Evolutionary conservation across 2,797 vertebrate species (phyloP).

Genomic region (Oceanodroma leucorhoa): DNA sequence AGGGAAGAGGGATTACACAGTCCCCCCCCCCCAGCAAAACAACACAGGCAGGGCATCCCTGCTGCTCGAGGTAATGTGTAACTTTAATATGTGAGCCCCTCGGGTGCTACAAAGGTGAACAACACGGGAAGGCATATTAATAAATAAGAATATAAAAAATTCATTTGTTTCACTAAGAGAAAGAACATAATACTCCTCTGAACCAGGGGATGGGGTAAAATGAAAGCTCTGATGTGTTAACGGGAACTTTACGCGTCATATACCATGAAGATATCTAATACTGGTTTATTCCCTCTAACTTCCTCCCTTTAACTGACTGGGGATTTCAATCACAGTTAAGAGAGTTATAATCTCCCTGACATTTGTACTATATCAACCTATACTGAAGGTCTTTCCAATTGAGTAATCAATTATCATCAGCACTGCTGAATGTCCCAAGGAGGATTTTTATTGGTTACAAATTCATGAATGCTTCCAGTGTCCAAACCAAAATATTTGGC

Average conservation of each 20-base stretch:
- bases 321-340: neutral
- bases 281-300: neutral
- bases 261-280: neutral
- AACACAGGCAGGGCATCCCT: neutral
- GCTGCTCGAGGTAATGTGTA: neutral
- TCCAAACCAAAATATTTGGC: neutral
- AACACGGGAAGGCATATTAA: neutral
- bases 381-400: neutral
- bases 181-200: neutral
- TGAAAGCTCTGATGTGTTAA: neutral
- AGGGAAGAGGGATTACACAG: neutral
- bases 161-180: neutral
- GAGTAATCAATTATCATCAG: neutral
- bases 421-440: neutral
- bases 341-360: neutral
- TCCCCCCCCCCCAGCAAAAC: neutral
- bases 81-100: neutral
- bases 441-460: neutral
- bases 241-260: rapidly evolving
- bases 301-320: neutral
- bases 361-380: neutral
- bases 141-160: neutral
- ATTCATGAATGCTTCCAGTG: neutral
- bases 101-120: neutral
- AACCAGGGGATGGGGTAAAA: neutral